These are phyloP conservation scores for Bacillus rossius DNA, from an alignment of 1,140 invertebrate genomes.

Conservation along the genomic window DNA sequence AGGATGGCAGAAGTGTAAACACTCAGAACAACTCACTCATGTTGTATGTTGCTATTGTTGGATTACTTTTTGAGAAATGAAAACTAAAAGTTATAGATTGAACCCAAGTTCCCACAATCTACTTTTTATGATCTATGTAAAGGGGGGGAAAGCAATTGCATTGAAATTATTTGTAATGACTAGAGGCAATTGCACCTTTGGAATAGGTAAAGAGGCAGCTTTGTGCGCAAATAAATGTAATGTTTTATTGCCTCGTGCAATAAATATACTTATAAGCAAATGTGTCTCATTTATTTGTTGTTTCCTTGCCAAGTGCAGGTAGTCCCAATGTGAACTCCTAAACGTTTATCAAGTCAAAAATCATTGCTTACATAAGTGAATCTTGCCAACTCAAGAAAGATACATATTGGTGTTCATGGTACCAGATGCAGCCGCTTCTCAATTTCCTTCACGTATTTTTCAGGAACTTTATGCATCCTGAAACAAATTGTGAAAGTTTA, in stretches of 20 bases:
- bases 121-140: neutral
- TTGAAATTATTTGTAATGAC: neutral
- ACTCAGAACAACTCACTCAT: too few species aligned
- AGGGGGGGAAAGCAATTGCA: neutral
- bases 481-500: too few species aligned
- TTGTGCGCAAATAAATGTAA: constrained; percentile 4
- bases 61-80: neutral
- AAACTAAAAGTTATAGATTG: neutral
- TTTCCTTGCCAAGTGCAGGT: too few species aligned
- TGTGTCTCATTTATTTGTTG: neutral
- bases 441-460: too few species aligned
- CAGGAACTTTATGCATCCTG: too few species aligned
- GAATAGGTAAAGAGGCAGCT: constrained; percentile 9
- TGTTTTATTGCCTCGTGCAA: neutral
- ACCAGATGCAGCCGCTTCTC: too few species aligned
- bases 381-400: too few species aligned
- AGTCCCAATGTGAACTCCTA: too few species aligned
- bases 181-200: constrained; percentile 1
- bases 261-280: neutral
- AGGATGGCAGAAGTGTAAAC: too few species aligned
- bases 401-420: too few species aligned
- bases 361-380: too few species aligned
- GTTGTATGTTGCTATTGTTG: neutral
- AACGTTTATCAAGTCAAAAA: too few species aligned
- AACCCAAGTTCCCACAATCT: neutral